phyloP scores from a whole-genome alignment of 2,797 vertebrate genomes.

The Podarcis lilfordi region DNA sequence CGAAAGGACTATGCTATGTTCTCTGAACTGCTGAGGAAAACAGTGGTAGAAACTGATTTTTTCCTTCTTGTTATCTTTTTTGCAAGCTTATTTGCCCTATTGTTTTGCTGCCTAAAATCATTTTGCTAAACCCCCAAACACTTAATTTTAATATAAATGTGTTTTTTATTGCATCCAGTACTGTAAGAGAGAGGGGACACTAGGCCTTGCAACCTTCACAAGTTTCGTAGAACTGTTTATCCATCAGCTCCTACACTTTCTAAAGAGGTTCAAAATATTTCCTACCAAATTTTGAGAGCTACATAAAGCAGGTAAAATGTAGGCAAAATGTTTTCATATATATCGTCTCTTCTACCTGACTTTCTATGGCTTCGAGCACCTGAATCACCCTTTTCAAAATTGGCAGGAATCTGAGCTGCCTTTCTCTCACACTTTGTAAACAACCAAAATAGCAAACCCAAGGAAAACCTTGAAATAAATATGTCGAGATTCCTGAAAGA shows the following conservation, averaged over 20 bases:
- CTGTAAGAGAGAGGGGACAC: background rate
- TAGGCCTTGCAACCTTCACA: background rate
- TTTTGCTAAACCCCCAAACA: background rate
- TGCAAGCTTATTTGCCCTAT: too few species aligned
- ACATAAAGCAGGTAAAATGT: background rate
- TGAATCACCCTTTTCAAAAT: background rate
- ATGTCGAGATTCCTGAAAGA: too few species aligned
- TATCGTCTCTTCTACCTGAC: background rate
- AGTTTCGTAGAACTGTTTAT: background rate
- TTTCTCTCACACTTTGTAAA: background rate
- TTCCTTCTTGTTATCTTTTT: background rate
- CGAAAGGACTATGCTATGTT: accelerated
- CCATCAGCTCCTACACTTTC: background rate
- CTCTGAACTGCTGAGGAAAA: background rate
- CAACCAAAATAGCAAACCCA: background rate
- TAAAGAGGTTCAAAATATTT: background rate
- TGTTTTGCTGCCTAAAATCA: background rate
- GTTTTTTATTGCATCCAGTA: background rate
- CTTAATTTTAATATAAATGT: background rate
- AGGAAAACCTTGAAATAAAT: background rate
- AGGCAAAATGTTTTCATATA: too few species aligned
- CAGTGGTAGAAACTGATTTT: background rate
- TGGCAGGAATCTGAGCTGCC: background rate
- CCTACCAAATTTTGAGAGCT: background rate
- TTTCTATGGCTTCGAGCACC: background rate